phyloP scores from a whole-genome alignment of 2,888 invertebrate genomes.

The Lithophane semibrunnea region DNA sequence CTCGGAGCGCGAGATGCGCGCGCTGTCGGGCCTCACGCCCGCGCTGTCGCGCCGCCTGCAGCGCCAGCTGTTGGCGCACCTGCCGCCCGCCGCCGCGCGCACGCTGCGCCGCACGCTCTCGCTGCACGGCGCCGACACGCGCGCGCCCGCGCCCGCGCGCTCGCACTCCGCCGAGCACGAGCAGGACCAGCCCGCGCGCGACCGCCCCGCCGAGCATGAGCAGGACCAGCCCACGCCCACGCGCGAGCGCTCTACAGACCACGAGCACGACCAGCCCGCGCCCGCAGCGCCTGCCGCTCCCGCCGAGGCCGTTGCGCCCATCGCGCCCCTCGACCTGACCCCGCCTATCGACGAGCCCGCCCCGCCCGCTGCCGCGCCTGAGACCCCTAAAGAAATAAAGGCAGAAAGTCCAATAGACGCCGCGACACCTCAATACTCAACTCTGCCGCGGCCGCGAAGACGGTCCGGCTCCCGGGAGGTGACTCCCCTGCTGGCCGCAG shows the following conservation, averaged over 20 bases:
- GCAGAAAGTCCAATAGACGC: constrained; percentile 44
- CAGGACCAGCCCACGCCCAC: constrained; percentile 53
- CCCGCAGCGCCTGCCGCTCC: constrained; percentile 63
- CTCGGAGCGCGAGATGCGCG: constrained; percentile 92
- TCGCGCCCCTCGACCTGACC: not conserved
- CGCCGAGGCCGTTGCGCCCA: constrained; percentile 19
- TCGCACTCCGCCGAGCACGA: constrained; percentile 77
- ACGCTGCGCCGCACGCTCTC: constrained; percentile 92
- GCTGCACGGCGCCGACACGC: constrained; percentile 78
- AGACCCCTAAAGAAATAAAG: constrained; percentile 12
- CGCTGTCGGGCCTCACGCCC: constrained; percentile 93
- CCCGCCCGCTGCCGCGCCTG: constrained; percentile 8
- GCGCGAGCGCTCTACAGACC: constrained; percentile 78
- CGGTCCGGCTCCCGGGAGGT: constrained; percentile 37
- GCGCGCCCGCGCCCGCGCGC: constrained; percentile 69
- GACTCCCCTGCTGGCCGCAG: constrained; percentile 53
- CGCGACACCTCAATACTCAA: constrained; percentile 64
- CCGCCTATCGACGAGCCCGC: not conserved
- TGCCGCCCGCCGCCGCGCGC: constrained; percentile 93
- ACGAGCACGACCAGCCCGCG: constrained; percentile 43
- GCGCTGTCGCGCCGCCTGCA: constrained; percentile 93
- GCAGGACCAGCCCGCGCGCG: constrained; percentile 56
- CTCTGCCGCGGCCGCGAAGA: constrained; percentile 40
- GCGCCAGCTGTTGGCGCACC: constrained; percentile 92
- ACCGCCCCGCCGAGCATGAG: constrained; percentile 76